A percentile compares a stretch with the other conserved stretches of the same genome.
Conservation (phyloP, 1,140 invertebrate species). For the Ectropis grisescens region DNA sequence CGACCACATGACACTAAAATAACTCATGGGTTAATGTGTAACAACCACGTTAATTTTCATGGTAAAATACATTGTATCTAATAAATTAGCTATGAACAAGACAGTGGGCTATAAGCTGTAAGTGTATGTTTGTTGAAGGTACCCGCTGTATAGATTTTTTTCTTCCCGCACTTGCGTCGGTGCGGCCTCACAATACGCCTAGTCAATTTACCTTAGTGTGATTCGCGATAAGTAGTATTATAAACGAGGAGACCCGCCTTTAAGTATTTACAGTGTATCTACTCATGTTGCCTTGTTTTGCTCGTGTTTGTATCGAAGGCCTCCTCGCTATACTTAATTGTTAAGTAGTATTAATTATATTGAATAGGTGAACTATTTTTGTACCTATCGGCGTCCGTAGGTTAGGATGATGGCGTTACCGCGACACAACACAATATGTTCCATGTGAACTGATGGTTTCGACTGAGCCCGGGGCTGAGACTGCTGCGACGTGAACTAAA, state of each 20-base stretch:
- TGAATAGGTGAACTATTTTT: conserved; percentile 68
- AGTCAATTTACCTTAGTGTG: conserved; percentile 70
- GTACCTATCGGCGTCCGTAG: conserved; percentile 63
- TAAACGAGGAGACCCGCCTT: conserved; percentile 34
- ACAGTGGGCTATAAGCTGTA: too few species aligned
- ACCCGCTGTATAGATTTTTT: too few species aligned
- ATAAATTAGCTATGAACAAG: too few species aligned
- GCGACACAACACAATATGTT: conserved; percentile 40
- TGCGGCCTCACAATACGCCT: conserved; percentile 56
- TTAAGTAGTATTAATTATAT: conserved; percentile 68
- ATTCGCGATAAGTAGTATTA: conserved; percentile 63
- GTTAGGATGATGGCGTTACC: conserved; percentile 58
- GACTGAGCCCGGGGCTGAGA: conserved; percentile 4
- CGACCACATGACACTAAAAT: too few species aligned
- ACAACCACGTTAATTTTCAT: too few species aligned
- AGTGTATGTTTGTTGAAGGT: too few species aligned
- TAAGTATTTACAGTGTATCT: conserved; percentile 7
- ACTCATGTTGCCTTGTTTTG: neutral
- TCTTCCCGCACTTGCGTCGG: conserved; percentile 10
- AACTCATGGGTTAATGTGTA: too few species aligned
- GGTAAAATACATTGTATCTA: too few species aligned
- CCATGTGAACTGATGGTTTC: conserved; percentile 29
- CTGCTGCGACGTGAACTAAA: too few species aligned
- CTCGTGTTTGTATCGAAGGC: conserved; percentile 3
- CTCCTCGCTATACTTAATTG: conserved; percentile 62